Conservation (phyloP, 2,888 invertebrate species). For the Ditula angustiorana region DNA sequence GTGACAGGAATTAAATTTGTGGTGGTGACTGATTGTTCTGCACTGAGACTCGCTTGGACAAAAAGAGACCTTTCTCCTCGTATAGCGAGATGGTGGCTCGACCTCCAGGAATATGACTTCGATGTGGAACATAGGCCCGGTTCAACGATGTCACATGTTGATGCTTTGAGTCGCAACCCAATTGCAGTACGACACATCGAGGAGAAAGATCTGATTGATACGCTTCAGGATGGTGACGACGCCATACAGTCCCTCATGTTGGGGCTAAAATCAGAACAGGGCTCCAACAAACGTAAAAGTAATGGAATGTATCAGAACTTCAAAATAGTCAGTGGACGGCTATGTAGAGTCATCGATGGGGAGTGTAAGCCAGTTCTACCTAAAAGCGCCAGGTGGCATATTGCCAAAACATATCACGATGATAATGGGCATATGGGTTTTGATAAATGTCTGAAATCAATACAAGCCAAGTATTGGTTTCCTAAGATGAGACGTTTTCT, state of each 20-base stretch:
- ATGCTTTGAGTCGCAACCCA: constrained; percentile 29
- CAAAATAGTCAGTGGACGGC: background rate
- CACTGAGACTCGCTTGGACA: constrained; percentile 18
- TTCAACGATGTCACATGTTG: constrained; percentile 23
- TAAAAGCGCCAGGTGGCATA: constrained; percentile 1
- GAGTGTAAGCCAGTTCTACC: background rate
- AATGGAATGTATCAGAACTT: background rate
- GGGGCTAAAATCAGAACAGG: constrained; percentile 17
- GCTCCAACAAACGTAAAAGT: constrained; percentile 18
- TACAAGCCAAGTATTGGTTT: constrained; percentile 28
- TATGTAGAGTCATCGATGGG: background rate
- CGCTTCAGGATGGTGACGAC: constrained; percentile 27
- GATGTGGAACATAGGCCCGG: constrained; percentile 32
- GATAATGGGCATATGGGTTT: constrained; percentile 28
- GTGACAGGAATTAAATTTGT: constrained; percentile 19
- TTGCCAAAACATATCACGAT: constrained; percentile 19
- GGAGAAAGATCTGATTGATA: constrained; percentile 25
- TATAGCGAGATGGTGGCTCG: constrained; percentile 14
- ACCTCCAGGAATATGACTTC: constrained; percentile 3
- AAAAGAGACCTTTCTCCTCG: constrained; percentile 27
- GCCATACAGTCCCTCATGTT: constrained; percentile 17
- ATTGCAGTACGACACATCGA: constrained; percentile 7
- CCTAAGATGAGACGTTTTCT: constrained; percentile 4
- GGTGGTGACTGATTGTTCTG: constrained; percentile 31
- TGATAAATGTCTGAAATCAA: constrained; percentile 25